These are phyloP conservation scores for Epinephelus awoara DNA, from an alignment of 2,797 vertebrate species.

Conservation along the genomic window DNA sequence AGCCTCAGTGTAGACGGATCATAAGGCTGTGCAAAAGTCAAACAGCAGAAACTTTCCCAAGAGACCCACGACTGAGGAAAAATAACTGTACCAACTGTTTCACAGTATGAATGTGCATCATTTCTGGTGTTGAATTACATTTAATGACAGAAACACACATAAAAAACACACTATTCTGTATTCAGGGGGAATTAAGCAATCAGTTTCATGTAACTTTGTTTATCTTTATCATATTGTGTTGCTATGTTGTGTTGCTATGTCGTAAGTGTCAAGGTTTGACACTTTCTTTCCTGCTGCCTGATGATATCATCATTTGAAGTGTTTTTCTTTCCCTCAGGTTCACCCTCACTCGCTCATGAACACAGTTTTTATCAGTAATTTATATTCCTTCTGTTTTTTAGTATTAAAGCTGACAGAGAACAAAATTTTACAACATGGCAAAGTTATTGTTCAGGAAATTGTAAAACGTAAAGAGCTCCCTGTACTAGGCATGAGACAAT, in stretches of 20 bases:
- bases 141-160: slow-evolving; percentile 6
- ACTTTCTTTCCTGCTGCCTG: slow-evolving; percentile 12
- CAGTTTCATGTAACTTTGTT: slow-evolving; percentile 8
- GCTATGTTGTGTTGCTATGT: slow-evolving; percentile 27
- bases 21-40: slow-evolving; percentile 4
- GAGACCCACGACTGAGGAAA: neutral
- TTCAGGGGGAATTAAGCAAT: neutral
- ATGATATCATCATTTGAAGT: slow-evolving; percentile 21
- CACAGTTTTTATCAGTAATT: neutral
- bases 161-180: neutral
- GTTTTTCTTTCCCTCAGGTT: slow-evolving; percentile 28
- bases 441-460: neutral
- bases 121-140: neutral
- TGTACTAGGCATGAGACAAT: no score
- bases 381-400: neutral
- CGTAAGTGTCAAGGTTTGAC: slow-evolving; percentile 3
- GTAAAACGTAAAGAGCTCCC: no score
- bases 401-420: neutral
- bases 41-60: slow-evolving; percentile 24
- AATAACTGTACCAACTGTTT: neutral
- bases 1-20: slow-evolving; percentile 1
- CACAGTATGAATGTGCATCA: neutral
- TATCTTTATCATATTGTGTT: slow-evolving; percentile 18
- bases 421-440: neutral
- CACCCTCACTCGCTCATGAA: neutral